Conservation (phyloP, 2,888 invertebrate genomes). For the Tetrapedia diversipes region DNA sequence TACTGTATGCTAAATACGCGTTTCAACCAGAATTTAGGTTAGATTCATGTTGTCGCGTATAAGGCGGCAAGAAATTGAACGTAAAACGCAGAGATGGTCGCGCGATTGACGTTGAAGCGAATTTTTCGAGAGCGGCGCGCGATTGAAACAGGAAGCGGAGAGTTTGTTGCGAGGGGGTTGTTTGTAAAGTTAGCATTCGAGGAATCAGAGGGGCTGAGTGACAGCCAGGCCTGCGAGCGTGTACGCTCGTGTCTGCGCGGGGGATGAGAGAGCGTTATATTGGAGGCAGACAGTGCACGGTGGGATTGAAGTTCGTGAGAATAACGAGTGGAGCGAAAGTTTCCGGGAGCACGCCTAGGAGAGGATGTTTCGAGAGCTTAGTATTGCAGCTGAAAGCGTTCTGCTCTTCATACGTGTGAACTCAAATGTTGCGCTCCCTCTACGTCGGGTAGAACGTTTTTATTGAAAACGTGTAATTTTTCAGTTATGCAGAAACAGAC, state of each 20-base stretch:
- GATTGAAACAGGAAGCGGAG: too few relatives aligned
- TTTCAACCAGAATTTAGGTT: too few relatives aligned
- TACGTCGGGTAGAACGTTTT: not conserved
- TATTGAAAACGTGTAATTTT: too few relatives aligned
- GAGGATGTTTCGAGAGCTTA: not conserved
- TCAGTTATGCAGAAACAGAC: too few relatives aligned
- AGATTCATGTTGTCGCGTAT: too few relatives aligned
- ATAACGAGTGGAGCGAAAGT: slow-evolving; percentile 16
- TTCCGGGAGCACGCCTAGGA: not conserved
- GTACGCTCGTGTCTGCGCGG: not conserved
- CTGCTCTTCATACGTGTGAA: not conserved
- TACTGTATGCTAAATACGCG: too few relatives aligned
- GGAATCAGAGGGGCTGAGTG: not conserved
- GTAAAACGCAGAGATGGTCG: not conserved
- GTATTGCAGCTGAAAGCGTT: not conserved
- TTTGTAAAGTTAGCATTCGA: slow-evolving; percentile 2
- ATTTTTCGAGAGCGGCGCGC: not conserved
- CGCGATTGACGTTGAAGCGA: not conserved
- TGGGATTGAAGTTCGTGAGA: slow-evolving; percentile 22
- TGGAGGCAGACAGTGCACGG: slow-evolving; percentile 3
- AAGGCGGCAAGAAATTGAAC: not conserved
- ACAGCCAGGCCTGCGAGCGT: slow-evolving; percentile 9
- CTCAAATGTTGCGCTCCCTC: not conserved
- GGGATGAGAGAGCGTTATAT: not conserved
- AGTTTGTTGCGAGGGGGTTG: too few relatives aligned